Percentiles rank a stretch among this genome's conserved stretches.
phyloP scores from a whole-genome alignment of 2,113 vertebrate species.

The Poecile atricapillus region DNA sequence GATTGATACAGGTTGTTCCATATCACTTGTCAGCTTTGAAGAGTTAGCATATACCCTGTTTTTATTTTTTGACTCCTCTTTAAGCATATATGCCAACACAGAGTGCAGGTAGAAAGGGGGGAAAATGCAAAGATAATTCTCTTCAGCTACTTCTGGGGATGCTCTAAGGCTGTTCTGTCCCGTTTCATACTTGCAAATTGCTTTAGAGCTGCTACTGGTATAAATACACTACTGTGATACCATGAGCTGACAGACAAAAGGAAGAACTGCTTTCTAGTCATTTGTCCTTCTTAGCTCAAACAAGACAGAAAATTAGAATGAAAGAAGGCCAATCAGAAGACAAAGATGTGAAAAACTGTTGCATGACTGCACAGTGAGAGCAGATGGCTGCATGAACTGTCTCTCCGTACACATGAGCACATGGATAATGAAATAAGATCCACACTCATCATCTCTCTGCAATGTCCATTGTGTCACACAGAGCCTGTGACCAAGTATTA shows the following conservation, averaged over 20 bases:
- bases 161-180: neutral
- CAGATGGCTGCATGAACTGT: slow-evolving; percentile 50
- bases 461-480: slow-evolving; percentile 33
- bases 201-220: neutral
- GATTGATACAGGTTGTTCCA: neutral
- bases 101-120: neutral
- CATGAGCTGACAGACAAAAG: neutral
- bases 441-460: slow-evolving; percentile 25
- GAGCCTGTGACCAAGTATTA: slow-evolving; percentile 5
- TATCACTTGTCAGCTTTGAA: neutral
- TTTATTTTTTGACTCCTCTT: neutral
- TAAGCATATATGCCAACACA: neutral
- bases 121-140: neutral
- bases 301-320: slow-evolving; percentile 46
- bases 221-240: neutral
- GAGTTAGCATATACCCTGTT: neutral
- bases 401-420: neutral
- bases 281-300: slow-evolving; percentile 43
- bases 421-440: slow-evolving; percentile 39
- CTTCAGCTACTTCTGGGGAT: neutral
- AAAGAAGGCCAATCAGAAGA: slow-evolving; percentile 27
- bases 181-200: neutral
- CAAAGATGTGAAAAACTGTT: slow-evolving; percentile 52
- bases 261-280: neutral
- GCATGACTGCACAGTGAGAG: slow-evolving; percentile 33